phyloP scores from a whole-genome alignment of 2,797 vertebrate species.

The Heliangelus exortis region DNA sequence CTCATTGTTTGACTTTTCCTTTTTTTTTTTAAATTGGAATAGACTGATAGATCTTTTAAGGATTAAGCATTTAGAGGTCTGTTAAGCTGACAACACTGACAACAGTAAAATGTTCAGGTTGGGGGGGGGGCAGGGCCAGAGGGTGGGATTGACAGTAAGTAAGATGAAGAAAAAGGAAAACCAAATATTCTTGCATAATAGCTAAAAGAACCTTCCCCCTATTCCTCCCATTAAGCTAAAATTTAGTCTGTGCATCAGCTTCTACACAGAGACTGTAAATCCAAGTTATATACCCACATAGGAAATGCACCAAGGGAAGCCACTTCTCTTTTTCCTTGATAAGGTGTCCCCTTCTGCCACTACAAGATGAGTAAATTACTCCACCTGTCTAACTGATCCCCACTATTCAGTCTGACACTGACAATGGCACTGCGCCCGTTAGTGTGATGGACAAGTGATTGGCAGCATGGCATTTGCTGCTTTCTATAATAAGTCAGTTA shows the following conservation, averaged over 20 bases:
- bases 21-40: not conserved
- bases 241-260: constrained; percentile 1
- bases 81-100: not conserved
- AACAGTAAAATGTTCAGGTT: not conserved
- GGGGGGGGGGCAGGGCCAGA: accelerated
- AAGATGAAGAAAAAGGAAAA: not conserved
- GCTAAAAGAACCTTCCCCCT: not conserved
- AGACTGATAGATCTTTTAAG: not conserved
- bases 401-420: constrained; percentile 56
- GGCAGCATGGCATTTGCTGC: constrained; percentile 48
- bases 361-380: constrained; percentile 68
- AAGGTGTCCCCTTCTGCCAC: constrained; percentile 65
- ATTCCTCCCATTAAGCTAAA: not conserved
- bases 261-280: constrained; percentile 32
- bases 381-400: constrained; percentile 69
- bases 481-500: constrained; percentile 67
- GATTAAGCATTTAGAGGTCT: not conserved
- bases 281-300: constrained; percentile 19
- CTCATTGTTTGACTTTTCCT: not conserved
- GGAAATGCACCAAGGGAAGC: not conserved
- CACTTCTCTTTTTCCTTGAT: constrained; percentile 61
- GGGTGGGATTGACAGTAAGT: not conserved
- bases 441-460: constrained; percentile 71
- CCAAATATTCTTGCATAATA: not conserved
- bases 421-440: constrained; percentile 73